phyloP scores from a whole-genome alignment of 2,113 vertebrate species.

The western clawed frog (Xenopus tropicalis) region UCB_Xtro_10.0 CM004448.2:97776001-97776500 shows the following conservation, averaged over 20 bases:
- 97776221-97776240: slow-evolving; percentile 67
- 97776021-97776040: slow-evolving; percentile 63
- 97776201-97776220: slow-evolving; percentile 67
- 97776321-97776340: slow-evolving; percentile 74
- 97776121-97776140: slow-evolving; percentile 71
- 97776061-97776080: slow-evolving; percentile 72
- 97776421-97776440: slow-evolving; percentile 86
- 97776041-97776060: slow-evolving; percentile 68
- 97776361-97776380: slow-evolving; percentile 81
- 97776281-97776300: slow-evolving; percentile 97
- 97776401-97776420: slow-evolving; percentile 78
- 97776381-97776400: slow-evolving; percentile 85
- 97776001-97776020: slow-evolving; percentile 60
- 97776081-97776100: slow-evolving; percentile 83
- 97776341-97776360: slow-evolving; percentile 82
- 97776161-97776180: slow-evolving; percentile 50
- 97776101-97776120: slow-evolving; percentile 81
- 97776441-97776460: slow-evolving; percentile 88
- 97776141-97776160: slow-evolving; percentile 67
- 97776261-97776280: slow-evolving; percentile 88
- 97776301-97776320: slow-evolving; percentile 90
- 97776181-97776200: slow-evolving; percentile 64
- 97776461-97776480: slow-evolving; percentile 98
- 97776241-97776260: slow-evolving; percentile 64
- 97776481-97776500: slow-evolving; percentile 99